Percentiles rank a stretch among this genome's conserved stretches.
Evolutionary conservation across 2,888 invertebrate species (phyloP).

Genomic region (Apodemia hepburni): DNA sequence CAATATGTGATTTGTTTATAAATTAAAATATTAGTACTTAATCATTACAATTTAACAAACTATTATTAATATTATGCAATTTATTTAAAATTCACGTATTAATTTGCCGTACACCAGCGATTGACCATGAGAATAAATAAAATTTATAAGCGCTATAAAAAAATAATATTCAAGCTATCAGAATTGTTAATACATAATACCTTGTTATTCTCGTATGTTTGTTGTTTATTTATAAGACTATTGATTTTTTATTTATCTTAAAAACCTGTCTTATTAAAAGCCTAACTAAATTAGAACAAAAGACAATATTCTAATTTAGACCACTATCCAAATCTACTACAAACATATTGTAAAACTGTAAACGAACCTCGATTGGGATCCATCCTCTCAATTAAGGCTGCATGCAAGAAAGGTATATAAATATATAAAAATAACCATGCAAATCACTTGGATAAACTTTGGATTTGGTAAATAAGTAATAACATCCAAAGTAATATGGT

Average conservation of each 20-base stretch:
- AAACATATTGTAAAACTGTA: conserved; percentile 21
- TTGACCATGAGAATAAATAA: too few species aligned
- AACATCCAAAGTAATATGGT: not conserved
- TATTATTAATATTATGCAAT: too few species aligned
- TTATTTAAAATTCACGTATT: too few species aligned
- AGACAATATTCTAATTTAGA: not conserved
- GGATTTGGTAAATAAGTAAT: conserved; percentile 7
- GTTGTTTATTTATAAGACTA: not conserved
- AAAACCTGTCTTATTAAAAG: not conserved
- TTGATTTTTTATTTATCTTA: not conserved
- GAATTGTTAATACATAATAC: too few species aligned
- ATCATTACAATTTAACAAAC: too few species aligned
- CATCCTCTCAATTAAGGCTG: conserved; percentile 72
- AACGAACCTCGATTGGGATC: conserved; percentile 75
- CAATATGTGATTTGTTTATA: too few species aligned
- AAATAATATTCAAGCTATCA: too few species aligned
- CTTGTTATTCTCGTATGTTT: not conserved
- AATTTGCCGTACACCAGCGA: too few species aligned
- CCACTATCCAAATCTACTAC: not conserved
- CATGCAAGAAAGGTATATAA: conserved; percentile 75
- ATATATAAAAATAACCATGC: conserved; percentile 44
- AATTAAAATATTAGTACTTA: too few species aligned
- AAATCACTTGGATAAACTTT: conserved; percentile 10
- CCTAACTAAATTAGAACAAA: not conserved
- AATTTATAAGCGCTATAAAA: too few species aligned